These are phyloP conservation scores for Anorthoa munda DNA, from an alignment of 2,888 invertebrate species.

Conservation along the genomic window DNA sequence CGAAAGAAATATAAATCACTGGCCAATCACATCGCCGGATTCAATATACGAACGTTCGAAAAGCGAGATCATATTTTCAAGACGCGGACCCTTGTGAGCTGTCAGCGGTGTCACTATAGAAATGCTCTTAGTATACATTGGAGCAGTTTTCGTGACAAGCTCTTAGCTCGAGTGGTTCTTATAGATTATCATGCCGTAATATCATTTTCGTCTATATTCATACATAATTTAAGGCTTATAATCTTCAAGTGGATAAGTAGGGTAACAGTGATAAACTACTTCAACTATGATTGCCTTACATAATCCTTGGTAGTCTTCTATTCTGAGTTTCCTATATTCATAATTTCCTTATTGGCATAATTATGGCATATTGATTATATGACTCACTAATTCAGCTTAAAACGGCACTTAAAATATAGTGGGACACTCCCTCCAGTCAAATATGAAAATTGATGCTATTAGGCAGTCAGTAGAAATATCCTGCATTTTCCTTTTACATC, in stretches of 20 bases:
- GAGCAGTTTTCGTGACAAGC: slow-evolving; percentile 61
- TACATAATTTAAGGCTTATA: slow-evolving; percentile 34
- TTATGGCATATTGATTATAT: too few relatives aligned
- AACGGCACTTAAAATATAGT: neutral
- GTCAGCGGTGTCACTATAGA: slow-evolving; percentile 58
- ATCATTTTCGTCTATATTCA: slow-evolving; percentile 36
- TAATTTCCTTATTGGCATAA: neutral
- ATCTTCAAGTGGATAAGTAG: slow-evolving; percentile 22
- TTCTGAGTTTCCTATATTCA: neutral
- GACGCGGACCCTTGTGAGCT: slow-evolving; percentile 58
- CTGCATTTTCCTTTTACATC: slow-evolving; percentile 4
- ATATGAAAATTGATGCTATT: neutral
- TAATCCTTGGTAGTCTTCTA: neutral
- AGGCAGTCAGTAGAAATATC: slow-evolving; percentile 11
- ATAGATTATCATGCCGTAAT: slow-evolving; percentile 40
- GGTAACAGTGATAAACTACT: slow-evolving; percentile 21
- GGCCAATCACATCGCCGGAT: slow-evolving; percentile 41
- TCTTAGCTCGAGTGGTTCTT: slow-evolving; percentile 53
- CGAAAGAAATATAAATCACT: slow-evolving; percentile 56
- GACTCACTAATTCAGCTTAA: neutral
- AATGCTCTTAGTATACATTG: slow-evolving; percentile 51
- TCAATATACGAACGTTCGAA: slow-evolving; percentile 48
- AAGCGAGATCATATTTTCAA: slow-evolving; percentile 53
- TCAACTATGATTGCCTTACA: neutral
- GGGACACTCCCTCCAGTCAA: neutral